Base-by-base conservation (phyloP, 2,113 vertebrate species). In the Microcebus jonahi region DNA sequence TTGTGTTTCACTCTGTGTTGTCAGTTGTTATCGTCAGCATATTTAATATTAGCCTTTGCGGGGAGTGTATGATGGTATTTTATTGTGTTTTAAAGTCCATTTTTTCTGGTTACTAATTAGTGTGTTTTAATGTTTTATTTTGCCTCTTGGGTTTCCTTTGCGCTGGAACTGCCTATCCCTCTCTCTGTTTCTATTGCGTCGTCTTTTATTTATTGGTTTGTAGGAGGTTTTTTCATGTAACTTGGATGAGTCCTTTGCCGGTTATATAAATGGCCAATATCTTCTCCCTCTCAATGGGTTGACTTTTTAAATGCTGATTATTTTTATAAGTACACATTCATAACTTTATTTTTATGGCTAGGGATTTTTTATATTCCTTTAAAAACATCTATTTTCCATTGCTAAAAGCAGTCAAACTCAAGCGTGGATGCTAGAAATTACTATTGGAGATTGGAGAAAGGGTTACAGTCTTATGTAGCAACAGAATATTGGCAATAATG, bases 11-110 rank as follows among this genome's bases (percentile, higher is more conserved):
- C 29, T 61, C 39, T 8, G 15, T 42, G 6, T 23, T 61, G 17
- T 76, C 68, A 68, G 20, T 36, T 71, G 31, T n/a, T 75, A 81
- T 82, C 50, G 12, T 82, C 50, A 53, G 36, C 29, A 4, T 31
- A 34, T n/a, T 67, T 80, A 29, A 75, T 39, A 4, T 34, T 63
- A 53, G 55, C 45, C n/a, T 67, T 67, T 53, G 15, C 27, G n/a
- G 42, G 10, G 53, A 21, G 3, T 10, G 0, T 23, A 12, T 8
- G 34, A 10, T 23, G 29, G 10, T 5, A 15, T 5, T 21, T 25
- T 55, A 61, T 42, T 45, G 2, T n/a, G 11, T 85, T 80, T 95
- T 63, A 23, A 82, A 70, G 18, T 77, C n/a, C 14, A 77, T 50
- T 70, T 91, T 45, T 45, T 11, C 29, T 73, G 20, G 29, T 36